Evolutionary conservation across 2,113 vertebrate species (phyloP).

Genomic region (Sporophila hypoxantha): DNA sequence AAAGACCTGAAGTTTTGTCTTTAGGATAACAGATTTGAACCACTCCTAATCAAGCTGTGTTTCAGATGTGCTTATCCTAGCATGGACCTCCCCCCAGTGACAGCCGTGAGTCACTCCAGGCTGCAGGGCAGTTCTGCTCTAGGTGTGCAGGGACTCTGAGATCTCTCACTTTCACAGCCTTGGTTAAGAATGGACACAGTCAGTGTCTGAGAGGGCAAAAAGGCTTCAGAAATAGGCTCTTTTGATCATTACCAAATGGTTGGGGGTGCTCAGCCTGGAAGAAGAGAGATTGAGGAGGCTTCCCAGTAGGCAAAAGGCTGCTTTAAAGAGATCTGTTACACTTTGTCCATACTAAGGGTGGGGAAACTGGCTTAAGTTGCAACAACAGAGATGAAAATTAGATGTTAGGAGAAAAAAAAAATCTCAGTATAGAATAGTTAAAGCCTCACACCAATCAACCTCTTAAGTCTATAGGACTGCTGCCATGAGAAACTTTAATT

Average conservation of each 20-base stretch:
- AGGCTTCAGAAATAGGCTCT: neutral
- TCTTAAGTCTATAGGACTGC: neutral
- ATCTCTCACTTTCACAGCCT: neutral
- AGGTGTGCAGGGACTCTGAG: neutral
- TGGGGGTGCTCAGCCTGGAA: neutral
- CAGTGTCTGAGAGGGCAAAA: neutral
- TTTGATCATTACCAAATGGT: neutral
- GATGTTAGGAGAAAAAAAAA: neutral
- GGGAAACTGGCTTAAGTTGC: neutral
- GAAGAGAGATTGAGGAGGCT: neutral
- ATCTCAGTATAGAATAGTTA: neutral
- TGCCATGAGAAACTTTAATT: neutral
- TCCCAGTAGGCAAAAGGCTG: neutral
- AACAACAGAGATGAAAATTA: neutral
- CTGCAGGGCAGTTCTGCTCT: neutral
- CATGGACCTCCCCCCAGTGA: neutral
- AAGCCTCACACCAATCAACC: neutral
- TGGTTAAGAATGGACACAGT: neutral
- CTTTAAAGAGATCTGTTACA: neutral
- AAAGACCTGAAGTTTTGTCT: neutral
- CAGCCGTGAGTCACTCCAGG: neutral
- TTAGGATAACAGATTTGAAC: neutral
- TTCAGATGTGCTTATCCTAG: neutral
- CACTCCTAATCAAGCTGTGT: neutral
- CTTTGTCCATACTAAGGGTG: neutral